These are phyloP conservation scores for Bradypus variegatus DNA, from an alignment of 2,797 vertebrate genomes.

Conservation along the genomic window DNA sequence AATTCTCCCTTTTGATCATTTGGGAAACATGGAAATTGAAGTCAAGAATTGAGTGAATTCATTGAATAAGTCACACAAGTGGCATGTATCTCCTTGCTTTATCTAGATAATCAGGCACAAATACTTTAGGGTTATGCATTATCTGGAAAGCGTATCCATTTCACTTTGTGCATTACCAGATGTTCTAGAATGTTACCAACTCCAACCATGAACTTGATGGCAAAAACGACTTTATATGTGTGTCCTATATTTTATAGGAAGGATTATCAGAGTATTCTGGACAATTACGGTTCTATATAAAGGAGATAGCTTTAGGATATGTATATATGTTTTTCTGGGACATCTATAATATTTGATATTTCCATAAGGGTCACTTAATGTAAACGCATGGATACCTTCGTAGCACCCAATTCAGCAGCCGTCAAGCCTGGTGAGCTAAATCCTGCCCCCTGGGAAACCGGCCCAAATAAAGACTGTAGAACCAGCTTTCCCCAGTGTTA, in stretches of 20 bases:
- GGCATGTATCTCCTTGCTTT: background rate
- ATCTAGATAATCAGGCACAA: background rate
- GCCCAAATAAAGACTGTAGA: background rate
- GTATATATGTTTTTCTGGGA: background rate
- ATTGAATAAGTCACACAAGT: background rate
- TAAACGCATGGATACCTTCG: background rate
- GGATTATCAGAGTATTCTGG: background rate
- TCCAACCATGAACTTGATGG: background rate
- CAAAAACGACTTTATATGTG: background rate
- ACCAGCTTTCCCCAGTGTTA: accelerated
- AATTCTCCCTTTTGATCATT: background rate
- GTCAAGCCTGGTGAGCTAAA: background rate
- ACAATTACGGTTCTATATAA: accelerated
- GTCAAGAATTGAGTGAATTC: accelerated
- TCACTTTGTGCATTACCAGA: background rate
- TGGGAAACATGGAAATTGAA: background rate
- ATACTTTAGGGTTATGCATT: accelerated
- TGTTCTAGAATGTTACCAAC: background rate
- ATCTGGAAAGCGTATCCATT: background rate
- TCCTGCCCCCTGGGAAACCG: accelerated
- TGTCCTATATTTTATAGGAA: background rate
- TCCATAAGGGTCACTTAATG: background rate
- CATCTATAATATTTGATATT: background rate
- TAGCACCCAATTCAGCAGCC: background rate
- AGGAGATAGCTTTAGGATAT: background rate